Base-by-base conservation (phyloP, 92 coral and sea anemone species). In the Porites divaricata region DNA sequence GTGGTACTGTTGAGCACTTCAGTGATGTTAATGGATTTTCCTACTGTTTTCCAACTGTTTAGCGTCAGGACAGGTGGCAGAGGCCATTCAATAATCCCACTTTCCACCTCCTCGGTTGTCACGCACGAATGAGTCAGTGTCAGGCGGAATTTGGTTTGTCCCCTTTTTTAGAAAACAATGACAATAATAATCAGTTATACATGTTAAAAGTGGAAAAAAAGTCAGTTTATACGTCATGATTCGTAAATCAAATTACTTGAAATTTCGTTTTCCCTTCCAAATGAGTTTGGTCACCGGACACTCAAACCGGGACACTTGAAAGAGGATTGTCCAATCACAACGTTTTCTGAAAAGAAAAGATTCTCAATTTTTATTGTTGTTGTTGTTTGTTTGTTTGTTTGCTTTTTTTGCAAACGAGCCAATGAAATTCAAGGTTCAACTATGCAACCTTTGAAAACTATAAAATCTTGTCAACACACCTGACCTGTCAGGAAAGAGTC, bases 101-200 rank as follows among this genome's bases (percentile, higher is more conserved):
- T 86, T 3, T 59, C 85, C 52, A 73, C 84, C 15, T 67, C 20
- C 22, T 89, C 87, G 0, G 93, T 85, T 23, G 93, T 85, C 4
- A 78, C 21, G n/a, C 21, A 54, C 19, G 87, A 87, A 48, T 90
- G 93, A 6, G 13, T 24, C 41, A 90, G 35, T 7, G 56, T 67
- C 75, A 90, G 53, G 2, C 68, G 77, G 41, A 80, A 81, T 48
- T 35, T 56, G 22, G 86, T 41, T 70, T 70, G 67, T 9, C 45
- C 48, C 10, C 93, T 90, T 14, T 63, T 45, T 45, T 22, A 64
- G 11, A 23, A 52, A 67, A 53, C 17, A 49, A 54, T 41, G 21
- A 64, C 20, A 80, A 6, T 8, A 72, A 56, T 24, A 57, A 25
- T 7, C 1, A 12, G 9, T 80, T 22, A 23, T 13, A 2, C n/a